Percentiles rank a stretch among this genome's conserved stretches.
These are phyloP conservation scores for Fabriciana adippe DNA, from an alignment of 2,888 invertebrate genomes.

Conservation along the genomic window DNA sequence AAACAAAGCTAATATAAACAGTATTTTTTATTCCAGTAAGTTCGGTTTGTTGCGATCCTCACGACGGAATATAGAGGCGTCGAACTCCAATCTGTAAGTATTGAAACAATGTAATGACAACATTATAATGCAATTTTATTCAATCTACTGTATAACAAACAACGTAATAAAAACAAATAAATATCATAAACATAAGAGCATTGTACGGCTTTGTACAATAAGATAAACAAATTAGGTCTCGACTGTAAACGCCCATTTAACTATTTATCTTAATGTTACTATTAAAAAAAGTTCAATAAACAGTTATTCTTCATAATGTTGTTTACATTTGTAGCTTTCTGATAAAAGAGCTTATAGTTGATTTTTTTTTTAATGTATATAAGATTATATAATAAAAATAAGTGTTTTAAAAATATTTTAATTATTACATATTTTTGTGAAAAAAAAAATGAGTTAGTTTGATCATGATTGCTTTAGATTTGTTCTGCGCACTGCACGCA, in stretches of 20 bases:
- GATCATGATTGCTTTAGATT: too few species aligned
- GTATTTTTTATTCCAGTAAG: neutral
- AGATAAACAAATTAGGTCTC: conserved; percentile 42
- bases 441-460: too few species aligned
- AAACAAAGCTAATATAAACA: neutral
- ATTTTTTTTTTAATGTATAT: too few species aligned
- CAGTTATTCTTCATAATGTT: neutral
- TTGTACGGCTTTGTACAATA: conserved; percentile 41
- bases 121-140: conserved; percentile 16
- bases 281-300: conserved; percentile 35
- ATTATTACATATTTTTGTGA: too few species aligned
- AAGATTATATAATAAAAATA: too few species aligned
- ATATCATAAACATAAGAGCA: conserved; percentile 37
- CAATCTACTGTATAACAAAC: conserved; percentile 2
- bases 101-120: conserved; percentile 9
- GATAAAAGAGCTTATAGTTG: too few species aligned
- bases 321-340: neutral
- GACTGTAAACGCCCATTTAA: conserved; percentile 37
- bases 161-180: conserved; percentile 24
- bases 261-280: conserved; percentile 24
- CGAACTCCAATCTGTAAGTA: conserved; percentile 5
- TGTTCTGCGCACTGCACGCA: too few species aligned
- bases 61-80: neutral
- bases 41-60: neutral
- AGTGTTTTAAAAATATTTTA: too few species aligned